Base-by-base conservation (phyloP, 2,113 vertebrate genomes). In the Neopipo cinnamomea region DNA sequence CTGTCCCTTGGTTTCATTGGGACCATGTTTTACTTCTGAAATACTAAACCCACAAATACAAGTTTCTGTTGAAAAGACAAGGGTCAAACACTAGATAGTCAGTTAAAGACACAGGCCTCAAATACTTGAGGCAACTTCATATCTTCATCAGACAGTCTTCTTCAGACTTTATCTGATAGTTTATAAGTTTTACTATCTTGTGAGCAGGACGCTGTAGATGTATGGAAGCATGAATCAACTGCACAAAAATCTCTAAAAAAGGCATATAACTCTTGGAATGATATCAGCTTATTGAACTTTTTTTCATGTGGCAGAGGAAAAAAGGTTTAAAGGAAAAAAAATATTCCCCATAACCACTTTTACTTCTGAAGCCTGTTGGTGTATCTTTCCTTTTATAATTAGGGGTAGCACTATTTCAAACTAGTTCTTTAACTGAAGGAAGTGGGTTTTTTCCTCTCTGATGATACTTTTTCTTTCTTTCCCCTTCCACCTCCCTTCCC, bases 21-120 rank as follows among this genome's bases (percentile, higher is more conserved):
- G 56, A 91, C 79, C 56, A 22, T 41, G 28, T 90, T 95, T 93
- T 88, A 88, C n/a, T 23, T 78, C 79, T 91, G 83, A 85, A 90
- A 71, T n/a, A 49, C n/a, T 86, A 92, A 95, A 66, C 35, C 23
- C 41, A 87, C 25, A 93, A 70, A 75, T 44, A 41, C 15, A 88
- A 80, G 41, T 70, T 72, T 78, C 22, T 94, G 15, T 66, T 83
- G 50, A 58, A 80, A 91, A 91, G 35, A 50, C 21, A 70, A 67
- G 50, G 82, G 78, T 91, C 92, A 92, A 31, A 28, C 30, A 67
- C 21, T 0, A 0, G 65, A 81, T 82, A 88, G 17, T 59, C 47
- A 44, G 41, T 88, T 85, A 88, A 88, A 92, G 82, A 72, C 42
- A 50, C 21, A 90, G 30, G 13, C n/a, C n/a, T 91, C 11, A 65